Evolutionary conservation across 2,797 vertebrate species (phyloP), one percentile per base, ranked within the genome.

Genomic region (Anguilla anguilla): DNA sequence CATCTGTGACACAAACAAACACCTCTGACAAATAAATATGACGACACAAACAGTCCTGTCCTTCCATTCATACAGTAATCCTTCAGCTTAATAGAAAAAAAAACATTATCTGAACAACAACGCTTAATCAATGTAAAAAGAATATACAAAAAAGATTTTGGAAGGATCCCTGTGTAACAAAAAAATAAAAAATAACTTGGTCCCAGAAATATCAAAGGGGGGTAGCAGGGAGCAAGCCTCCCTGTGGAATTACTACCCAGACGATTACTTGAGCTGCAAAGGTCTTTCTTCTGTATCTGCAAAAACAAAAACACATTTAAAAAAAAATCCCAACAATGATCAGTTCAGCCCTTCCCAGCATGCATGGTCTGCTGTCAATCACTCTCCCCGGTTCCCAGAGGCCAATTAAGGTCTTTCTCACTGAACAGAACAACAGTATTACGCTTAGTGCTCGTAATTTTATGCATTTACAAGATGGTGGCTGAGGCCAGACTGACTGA

Each of bases 21-120:
- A 86, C 55, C 13, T 85, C 39, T 59, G 91, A 92, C 92, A 92
- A 93, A 92, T 92, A 85, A 83, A 83, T 53, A 83, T 17, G 67
- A 67, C 46, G 84, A 72, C 31, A 84, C 13, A 84, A 74, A 53
- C 53, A 83, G 64, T 84, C 82, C 82, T 57, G 64, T 87, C 82
- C 49, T 74, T 84, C 43, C 53, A 7, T 83, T 84, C 69, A n/a
- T 49, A n/a, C 39, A 81, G 5, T 0, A 81, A 46, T 81, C 6
- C 17, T 25, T 22, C 17, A 10, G 6, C 43, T 46, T 25, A 81
- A 79, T 79, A 13, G 25, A 17, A 43, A 15, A 2, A 35, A n/a
- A 84, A 25, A 28, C 51, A 43, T 64, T 19, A 64, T 83, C 82
- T 17, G 0, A 67, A 87, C 25, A 46, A 9, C 7, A 49, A 87